These are phyloP conservation scores for Dasyprocta punctata DNA, from an alignment of 2,113 vertebrate genomes.

Conservation along the genomic window DNA sequence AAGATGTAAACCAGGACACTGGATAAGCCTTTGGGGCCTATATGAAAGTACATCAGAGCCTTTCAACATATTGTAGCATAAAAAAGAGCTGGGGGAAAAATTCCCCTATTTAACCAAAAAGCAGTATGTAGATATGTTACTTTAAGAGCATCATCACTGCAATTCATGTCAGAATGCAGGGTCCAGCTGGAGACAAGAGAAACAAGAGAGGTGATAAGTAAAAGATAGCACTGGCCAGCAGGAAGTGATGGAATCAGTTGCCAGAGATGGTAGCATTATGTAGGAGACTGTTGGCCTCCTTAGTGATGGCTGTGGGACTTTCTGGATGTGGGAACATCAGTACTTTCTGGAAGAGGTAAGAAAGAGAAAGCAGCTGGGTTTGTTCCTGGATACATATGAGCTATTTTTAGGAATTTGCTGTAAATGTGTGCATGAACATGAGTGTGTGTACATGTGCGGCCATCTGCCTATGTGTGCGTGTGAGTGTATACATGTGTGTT, in stretches of 20 bases:
- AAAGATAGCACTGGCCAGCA: background rate
- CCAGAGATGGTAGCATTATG: background rate
- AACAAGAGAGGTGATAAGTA: background rate
- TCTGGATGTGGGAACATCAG: background rate
- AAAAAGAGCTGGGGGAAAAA: background rate
- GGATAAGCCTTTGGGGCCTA: background rate
- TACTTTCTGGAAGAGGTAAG: background rate
- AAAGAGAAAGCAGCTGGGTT: background rate
- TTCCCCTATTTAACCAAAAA: background rate
- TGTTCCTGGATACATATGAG: fast-evolving
- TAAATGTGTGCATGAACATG: background rate
- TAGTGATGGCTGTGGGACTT: background rate
- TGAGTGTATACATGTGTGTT: background rate
- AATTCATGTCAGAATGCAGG: background rate
- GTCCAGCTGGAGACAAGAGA: background rate
- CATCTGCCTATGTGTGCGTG: too few species aligned
- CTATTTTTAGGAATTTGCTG: background rate
- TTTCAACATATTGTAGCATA: background rate
- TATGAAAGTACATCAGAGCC: background rate
- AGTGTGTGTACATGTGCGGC: background rate
- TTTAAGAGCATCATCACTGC: background rate
- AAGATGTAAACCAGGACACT: background rate
- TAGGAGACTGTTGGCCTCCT: background rate
- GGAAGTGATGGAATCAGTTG: background rate
- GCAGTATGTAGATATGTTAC: background rate